A percentile compares a stretch with the other conserved stretches of the same genome.
phyloP scores from a whole-genome alignment of 2,113 vertebrate species.

The Pontoporia blainvillei region DNA sequence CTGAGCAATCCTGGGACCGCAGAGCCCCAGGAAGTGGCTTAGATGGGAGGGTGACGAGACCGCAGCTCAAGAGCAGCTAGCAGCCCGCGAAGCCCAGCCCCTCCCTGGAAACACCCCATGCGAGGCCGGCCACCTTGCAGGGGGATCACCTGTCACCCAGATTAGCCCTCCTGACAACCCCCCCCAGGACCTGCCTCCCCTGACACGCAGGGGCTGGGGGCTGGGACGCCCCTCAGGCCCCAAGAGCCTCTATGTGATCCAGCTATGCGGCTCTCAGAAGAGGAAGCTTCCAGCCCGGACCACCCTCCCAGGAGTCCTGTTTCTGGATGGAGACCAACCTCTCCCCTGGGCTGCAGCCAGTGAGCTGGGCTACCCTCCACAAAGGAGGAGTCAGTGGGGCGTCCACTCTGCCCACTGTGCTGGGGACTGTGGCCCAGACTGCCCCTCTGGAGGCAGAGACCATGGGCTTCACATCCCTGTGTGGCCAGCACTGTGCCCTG shows the following conservation, averaged over 20 bases:
- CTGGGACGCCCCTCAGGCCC: neutral
- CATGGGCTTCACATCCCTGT: neutral
- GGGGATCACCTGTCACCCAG: neutral
- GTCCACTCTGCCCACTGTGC: neutral
- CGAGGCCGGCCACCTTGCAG: neutral
- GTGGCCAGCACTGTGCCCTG: neutral
- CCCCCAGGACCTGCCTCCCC: neutral
- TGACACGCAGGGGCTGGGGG: neutral
- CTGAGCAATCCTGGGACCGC: neutral
- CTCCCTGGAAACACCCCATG: neutral
- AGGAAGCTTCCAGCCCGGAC: neutral
- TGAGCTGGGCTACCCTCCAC: neutral
- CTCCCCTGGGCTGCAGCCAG: neutral
- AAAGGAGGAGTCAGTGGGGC: neutral
- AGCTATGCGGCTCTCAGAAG: fast-evolving
- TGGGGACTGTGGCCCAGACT: neutral
- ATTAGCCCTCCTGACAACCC: too few relatives aligned
- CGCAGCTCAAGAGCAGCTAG: neutral
- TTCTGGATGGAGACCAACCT: neutral
- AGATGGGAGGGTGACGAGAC: neutral
- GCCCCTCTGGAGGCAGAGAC: neutral
- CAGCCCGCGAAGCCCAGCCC: neutral
- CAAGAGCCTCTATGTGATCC: neutral
- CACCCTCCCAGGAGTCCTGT: neutral
- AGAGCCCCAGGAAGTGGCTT: neutral